Base-by-base conservation (phyloP, 2,113 vertebrate genomes). In the Phyllostomus hastatus region DNA sequence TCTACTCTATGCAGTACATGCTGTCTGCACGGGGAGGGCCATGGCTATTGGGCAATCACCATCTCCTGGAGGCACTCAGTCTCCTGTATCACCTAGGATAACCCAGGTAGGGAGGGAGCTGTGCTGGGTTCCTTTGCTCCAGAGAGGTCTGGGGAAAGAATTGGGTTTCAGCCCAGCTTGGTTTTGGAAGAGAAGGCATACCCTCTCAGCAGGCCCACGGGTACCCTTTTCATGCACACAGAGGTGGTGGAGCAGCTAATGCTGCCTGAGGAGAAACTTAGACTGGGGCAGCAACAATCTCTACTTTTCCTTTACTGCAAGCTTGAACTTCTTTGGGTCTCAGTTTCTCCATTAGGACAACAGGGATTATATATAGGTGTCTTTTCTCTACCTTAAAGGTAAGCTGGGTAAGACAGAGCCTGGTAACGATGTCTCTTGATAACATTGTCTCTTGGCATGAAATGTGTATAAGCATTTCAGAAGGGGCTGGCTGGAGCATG, bases 21-120 rank as follows among this genome's bases (percentile, higher is more conserved):
- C 0, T 0, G 81, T 90, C 86, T 95, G 95, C 11, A 59, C 41
- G 38, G 78, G 78, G 94, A 92, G 41, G 95, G 81, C 83, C 35
- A 3, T 66, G 95, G 50, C 85, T 97, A 5, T 73, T 80, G 91
- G 89, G 96, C 91, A 94, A 87, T 50, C 43, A 35, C 61, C 57
- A 15, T 26, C 38, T 80, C 84, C 54, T 35, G 2, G 72, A 90
- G 33, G 43, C 66, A 22, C 50, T 48, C 31, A 31, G 76, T 43
- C 61, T 54, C 67, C 85, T 19, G 16, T 16, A 69, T 95, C 95
- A 86, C 73, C 92, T 97, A 26, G 0, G n/a, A 90, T 95, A 94
- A 94, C 87, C 87, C 93, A 59, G 64, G 75, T 10, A 17, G 61
- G 78, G 57, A 26, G 31, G 48, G 52, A 9, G 24, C 33, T 1